Base-by-base conservation (phyloP, 1,140 invertebrate species). In the Brachionus asplanchnoidis region DNA sequence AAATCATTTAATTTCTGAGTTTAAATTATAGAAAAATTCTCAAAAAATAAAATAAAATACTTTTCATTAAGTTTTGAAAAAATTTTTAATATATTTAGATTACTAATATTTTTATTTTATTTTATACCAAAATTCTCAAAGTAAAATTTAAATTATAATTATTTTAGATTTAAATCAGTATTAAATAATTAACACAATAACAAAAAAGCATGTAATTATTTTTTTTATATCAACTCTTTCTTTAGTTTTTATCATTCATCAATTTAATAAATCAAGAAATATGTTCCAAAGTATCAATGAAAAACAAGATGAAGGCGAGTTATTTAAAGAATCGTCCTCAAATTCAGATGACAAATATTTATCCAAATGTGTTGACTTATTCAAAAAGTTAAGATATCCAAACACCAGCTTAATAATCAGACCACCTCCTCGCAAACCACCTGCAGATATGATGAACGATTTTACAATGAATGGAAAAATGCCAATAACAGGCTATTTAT, bases 401-500 rank as follows among this genome's bases (percentile, higher is more conserved):
- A 56, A 78, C 28, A 14, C 12, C 12, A 78, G 42, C 23, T 20
- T 46, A 14, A 50, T 78, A 78, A 56, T 78, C n/a, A 26, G 50
- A 26, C 75, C 75, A n/a, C 75, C 75, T 40, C 75, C 75, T 46
- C 17, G 17, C 3, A 56, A 50, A 50, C 75, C 75, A 23, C 75
- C 75, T 12, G 75, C 75, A 28, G 40, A 78, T 28, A 23, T 78
- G 42, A 14, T 46, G 9, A 5, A 78, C n/a, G 75, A 78, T 78
- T 78, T 78, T 44, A 56, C 42, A 9, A 46, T 50, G 75, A 78
- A 78, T 44, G 75, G 75, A 50, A 26, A 78, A 28, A 78, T 78
- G 75, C 75, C 75, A 14, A 78, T 78, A 1, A 78, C 42, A 3
- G 17, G n/a, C 1, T 50, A 78, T 26, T 46, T 0, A 11, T 78